Percentiles rank a stretch among this genome's conserved stretches.
phyloP scores from a whole-genome alignment of 1,140 invertebrate genomes.

The Dendroctonus ponderosae region DNA sequence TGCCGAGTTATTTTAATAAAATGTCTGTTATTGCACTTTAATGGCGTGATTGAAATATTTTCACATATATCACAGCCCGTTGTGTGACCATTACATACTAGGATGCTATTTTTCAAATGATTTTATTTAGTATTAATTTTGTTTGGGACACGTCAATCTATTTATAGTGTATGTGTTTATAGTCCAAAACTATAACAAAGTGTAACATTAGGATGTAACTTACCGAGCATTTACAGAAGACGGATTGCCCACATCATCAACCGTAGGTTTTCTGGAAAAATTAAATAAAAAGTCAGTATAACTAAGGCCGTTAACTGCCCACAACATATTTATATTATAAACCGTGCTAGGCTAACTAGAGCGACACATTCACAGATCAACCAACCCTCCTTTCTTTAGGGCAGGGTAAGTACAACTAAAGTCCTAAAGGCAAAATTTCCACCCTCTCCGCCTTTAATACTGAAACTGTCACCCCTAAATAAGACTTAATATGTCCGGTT shows the following conservation, averaged over 20 bases:
- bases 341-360: not conserved
- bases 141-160: too few species aligned
- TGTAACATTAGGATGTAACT: slow-evolving; percentile 49
- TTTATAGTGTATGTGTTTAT: too few species aligned
- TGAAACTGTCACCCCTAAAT: slow-evolving; percentile 24
- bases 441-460: slow-evolving; percentile 11
- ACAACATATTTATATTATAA: slow-evolving; percentile 40
- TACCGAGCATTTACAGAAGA: slow-evolving; percentile 71
- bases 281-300: slow-evolving; percentile 56
- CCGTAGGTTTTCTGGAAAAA: slow-evolving; percentile 73
- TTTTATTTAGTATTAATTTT: not conserved
- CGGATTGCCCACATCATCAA: slow-evolving; percentile 68
- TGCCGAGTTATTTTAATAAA: slow-evolving; percentile 11
- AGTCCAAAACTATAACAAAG: too few species aligned
- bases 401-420: slow-evolving; percentile 23
- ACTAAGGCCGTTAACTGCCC: slow-evolving; percentile 37
- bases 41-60: slow-evolving; percentile 4
- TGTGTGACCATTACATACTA: slow-evolving; percentile 2
- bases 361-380: slow-evolving; percentile 3
- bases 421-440: slow-evolving; percentile 15
- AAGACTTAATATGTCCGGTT: slow-evolving; percentile 26
- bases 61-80: not conserved
- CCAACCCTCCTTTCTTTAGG: slow-evolving; percentile 16
- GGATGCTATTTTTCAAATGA: not conserved
- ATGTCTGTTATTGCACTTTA: slow-evolving; percentile 15